Evolutionary conservation across 2,797 vertebrate genomes (phyloP), one percentile per base, ranked within the genome.

Genomic region (Pseudomugil gertrudae): DNA sequence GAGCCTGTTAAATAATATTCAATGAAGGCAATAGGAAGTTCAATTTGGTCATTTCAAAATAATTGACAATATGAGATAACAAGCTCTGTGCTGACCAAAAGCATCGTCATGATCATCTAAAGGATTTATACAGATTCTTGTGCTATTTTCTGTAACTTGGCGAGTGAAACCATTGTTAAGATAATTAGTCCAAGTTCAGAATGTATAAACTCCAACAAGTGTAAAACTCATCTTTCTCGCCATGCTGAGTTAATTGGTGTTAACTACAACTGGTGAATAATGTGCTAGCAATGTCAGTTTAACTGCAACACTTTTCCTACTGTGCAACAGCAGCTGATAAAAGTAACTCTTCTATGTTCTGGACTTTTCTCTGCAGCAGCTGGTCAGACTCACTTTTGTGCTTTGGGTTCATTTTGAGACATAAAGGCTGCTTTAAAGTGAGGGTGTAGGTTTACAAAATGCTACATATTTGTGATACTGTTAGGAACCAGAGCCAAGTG

Each of bases 1-100:
- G 84, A 68, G 70, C 14, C 19, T 69, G 71, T 63, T 74, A 86
- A 87, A 77, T 83, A 67, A 81, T 57, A 79, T 21, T 52, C 66
- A 78, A 83, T 79, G 74, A 81, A 65, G 32, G 47, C 43, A 9
- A 77, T 69, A 78, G 65, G 21, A 47, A 47, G 45, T 55, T 72
- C 63, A 76, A 66, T 82, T 63, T 67, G 69, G 47, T 67, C 54
- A 40, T 21, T 30, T 23, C 29, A 70, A 30, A 76, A 66, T 71
- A 0, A 47, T 69, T 74, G 59, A 47, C 23, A 72, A 36, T 57
- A 24, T 45, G 38, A 50, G 66, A 36, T 45, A 40, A 61, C 4
- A 53, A 62, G 57, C 30, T 57, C 3, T 53, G 27, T 43, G 24
- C 21, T 24, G n/a, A 74, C 26, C 57, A 66, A 40, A 26, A 66